Conservation (phyloP, 2,888 invertebrate genomes). For the Sarcophaga subvicina region DNA sequence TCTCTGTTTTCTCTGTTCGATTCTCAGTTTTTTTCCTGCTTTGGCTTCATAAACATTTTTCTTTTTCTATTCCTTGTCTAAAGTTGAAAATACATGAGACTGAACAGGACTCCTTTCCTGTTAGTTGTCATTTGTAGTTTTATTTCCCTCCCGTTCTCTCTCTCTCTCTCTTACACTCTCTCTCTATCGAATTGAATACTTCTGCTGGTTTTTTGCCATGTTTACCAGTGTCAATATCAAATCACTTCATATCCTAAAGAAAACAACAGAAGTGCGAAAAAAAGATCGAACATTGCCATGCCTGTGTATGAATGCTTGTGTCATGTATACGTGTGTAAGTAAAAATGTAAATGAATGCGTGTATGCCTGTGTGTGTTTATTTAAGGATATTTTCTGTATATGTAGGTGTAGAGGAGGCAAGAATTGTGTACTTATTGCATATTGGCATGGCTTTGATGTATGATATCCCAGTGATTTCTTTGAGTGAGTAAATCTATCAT, state of each 20-base stretch:
- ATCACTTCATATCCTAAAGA: slow-evolving; percentile 65
- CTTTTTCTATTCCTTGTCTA: slow-evolving; percentile 1
- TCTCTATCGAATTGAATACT: slow-evolving; percentile 11
- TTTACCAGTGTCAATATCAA: slow-evolving; percentile 68
- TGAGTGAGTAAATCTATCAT: slow-evolving; percentile 67
- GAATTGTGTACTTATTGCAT: slow-evolving; percentile 72
- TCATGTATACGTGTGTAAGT: background rate
- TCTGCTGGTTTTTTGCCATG: slow-evolving; percentile 32
- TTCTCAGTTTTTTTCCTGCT: slow-evolving; percentile 32
- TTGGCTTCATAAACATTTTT: background rate
- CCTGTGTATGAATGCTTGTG: background rate
- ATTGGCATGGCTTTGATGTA: slow-evolving; percentile 76
- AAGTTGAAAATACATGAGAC: background rate
- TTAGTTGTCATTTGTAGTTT: background rate
- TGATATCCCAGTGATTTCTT: slow-evolving; percentile 74
- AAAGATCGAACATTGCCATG: slow-evolving; percentile 17
- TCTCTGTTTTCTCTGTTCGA: slow-evolving; percentile 36
- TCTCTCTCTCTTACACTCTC: background rate
- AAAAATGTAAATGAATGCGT: background rate
- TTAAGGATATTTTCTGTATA: background rate
- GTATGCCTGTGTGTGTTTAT: background rate
- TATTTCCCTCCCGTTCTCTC: background rate
- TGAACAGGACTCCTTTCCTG: slow-evolving; percentile 12
- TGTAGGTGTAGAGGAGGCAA: background rate
- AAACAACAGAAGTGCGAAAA: slow-evolving; percentile 52